Evolutionary conservation across 2,113 vertebrate species (phyloP).

Genomic region (Tonatia bakeri): DNA sequence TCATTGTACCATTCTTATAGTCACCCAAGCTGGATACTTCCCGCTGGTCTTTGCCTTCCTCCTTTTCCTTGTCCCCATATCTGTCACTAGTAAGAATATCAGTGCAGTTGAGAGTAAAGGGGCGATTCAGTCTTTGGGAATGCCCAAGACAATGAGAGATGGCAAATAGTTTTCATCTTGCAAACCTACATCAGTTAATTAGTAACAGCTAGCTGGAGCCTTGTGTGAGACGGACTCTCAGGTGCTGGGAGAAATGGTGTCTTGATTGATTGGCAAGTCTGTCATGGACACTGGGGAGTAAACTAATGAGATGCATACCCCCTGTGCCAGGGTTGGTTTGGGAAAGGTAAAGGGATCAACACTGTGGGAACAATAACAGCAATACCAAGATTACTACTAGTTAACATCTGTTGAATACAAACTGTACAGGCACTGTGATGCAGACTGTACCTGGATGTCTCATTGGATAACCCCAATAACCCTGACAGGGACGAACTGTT

Average conservation of each 20-base stretch:
- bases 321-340: background rate
- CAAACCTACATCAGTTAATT: background rate
- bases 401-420: background rate
- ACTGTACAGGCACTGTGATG: background rate
- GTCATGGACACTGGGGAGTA: background rate
- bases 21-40: background rate
- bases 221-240: background rate
- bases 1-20: background rate
- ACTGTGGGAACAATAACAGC: background rate
- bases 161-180: background rate
- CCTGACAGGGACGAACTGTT: background rate
- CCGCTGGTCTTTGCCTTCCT: background rate
- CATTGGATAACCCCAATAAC: background rate
- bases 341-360: background rate
- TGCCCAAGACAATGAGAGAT: background rate
- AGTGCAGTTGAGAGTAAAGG: background rate
- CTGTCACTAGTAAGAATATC: background rate
- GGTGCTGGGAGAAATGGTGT: background rate
- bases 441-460: background rate
- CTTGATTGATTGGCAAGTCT: background rate
- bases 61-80: background rate
- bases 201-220: background rate
- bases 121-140: background rate
- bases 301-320: background rate
- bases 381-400: background rate